Conservation (phyloP, 2,113 vertebrate species). For the Amphiprion percula region DNA sequence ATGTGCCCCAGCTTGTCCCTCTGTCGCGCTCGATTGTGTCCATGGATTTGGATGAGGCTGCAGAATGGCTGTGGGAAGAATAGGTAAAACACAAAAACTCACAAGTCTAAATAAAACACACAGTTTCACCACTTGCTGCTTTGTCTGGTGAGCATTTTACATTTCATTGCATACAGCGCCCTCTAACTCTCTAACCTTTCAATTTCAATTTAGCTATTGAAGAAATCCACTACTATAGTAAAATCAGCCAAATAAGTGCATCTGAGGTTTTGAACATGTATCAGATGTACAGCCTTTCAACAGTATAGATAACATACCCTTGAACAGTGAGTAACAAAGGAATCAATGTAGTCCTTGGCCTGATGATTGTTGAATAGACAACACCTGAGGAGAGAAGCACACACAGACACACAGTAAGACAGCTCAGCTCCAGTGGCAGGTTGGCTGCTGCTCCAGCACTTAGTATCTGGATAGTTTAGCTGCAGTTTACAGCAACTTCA, state of each 20-base stretch:
- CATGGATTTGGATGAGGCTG: slow-evolving; percentile 98
- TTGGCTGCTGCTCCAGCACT: not conserved
- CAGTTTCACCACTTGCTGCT: too few species aligned
- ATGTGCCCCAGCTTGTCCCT: slow-evolving; percentile 98
- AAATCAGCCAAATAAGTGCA: not conserved
- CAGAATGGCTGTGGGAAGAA: slow-evolving; percentile 92
- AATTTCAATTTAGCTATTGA: not conserved
- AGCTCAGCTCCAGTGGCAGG: not conserved
- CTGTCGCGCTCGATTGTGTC: slow-evolving; percentile 97
- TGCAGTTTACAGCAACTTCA: not conserved
- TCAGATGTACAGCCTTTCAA: not conserved
- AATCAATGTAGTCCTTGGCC: slow-evolving; percentile 99
- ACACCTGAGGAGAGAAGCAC: slow-evolving; percentile 85
- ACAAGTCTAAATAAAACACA: not conserved
- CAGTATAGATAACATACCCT: slow-evolving; percentile 85
- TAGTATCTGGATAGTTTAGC: not conserved
- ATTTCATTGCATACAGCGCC: too few species aligned
- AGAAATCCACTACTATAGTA: not conserved
- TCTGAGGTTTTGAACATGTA: not conserved
- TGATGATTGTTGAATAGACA: slow-evolving; percentile 98
- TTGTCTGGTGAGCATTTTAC: too few species aligned
- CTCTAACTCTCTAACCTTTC: not conserved
- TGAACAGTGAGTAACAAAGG: slow-evolving; percentile 97
- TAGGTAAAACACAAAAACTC: not conserved
- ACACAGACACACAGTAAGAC: slow-evolving; percentile 4